These are phyloP conservation scores for Pomatostomus ruficeps DNA, from an alignment of 2,113 vertebrate genomes.

Conservation along the genomic window DNA sequence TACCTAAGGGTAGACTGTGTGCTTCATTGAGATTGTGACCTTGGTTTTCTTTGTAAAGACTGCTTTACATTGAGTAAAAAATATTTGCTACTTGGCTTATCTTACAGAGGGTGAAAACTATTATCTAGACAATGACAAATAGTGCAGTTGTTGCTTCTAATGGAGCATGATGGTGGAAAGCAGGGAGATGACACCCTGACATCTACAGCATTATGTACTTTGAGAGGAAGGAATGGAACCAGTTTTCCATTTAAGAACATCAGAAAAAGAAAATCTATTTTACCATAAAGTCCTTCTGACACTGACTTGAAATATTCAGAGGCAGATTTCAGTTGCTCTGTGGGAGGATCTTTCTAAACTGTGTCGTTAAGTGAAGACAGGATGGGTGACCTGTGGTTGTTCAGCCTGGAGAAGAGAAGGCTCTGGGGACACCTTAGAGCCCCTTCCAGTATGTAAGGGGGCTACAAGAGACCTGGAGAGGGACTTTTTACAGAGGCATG, in stretches of 20 bases:
- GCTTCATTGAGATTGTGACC: not conserved
- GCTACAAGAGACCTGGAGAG: not conserved
- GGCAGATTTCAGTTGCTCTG: not conserved
- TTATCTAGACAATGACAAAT: not conserved
- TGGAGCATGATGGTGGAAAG: not conserved
- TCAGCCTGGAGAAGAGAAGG: not conserved
- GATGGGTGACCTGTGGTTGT: not conserved
- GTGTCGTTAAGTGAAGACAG: not conserved
- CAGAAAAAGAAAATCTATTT: not conserved
- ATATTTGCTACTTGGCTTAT: not conserved
- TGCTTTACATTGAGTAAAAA: not conserved
- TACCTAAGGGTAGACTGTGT: not conserved
- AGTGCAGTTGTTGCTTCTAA: not conserved
- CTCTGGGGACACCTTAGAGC: not conserved
- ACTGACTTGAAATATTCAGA: not conserved
- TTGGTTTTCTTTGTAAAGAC: not conserved
- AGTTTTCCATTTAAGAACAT: not conserved
- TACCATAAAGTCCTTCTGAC: not conserved
- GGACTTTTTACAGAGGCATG: not conserved
- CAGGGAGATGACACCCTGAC: not conserved
- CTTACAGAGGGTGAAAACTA: not conserved
- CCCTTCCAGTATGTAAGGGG: not conserved
- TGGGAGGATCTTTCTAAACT: not conserved
- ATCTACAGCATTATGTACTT: not conserved
- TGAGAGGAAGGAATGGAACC: not conserved